These are phyloP conservation scores for Trialeurodes vaporariorum DNA, from an alignment of 1,140 invertebrate species.

Conservation along the genomic window DNA sequence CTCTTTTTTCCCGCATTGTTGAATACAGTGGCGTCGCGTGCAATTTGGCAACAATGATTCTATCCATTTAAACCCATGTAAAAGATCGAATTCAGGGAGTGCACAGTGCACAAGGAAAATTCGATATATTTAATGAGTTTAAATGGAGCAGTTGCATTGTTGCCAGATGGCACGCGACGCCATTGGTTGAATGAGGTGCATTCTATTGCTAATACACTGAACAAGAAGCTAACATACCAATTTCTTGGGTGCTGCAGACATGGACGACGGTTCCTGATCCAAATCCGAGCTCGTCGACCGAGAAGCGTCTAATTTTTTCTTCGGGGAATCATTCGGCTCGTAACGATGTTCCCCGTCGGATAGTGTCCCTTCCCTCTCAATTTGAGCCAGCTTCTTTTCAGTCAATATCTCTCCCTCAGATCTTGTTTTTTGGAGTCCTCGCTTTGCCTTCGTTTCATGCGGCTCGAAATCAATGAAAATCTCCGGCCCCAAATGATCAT, in stretches of 20 bases:
- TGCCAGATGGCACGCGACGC: too few relatives aligned
- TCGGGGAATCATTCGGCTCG: not conserved
- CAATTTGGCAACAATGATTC: too few relatives aligned
- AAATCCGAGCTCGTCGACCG: not conserved
- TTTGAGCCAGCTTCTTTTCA: slow-evolving; percentile 37
- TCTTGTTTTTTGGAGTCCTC: slow-evolving; percentile 56
- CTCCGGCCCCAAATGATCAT: slow-evolving; percentile 34
- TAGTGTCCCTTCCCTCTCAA: slow-evolving; percentile 21
- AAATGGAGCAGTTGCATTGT: too few relatives aligned
- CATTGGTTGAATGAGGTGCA: too few relatives aligned
- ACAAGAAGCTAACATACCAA: not conserved
- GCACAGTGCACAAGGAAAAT: too few relatives aligned
- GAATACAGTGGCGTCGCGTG: too few relatives aligned
- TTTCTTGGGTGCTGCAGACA: not conserved
- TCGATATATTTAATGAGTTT: too few relatives aligned
- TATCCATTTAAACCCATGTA: too few relatives aligned
- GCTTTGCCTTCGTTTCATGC: slow-evolving; percentile 26
- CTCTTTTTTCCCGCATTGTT: too few relatives aligned
- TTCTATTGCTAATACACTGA: too few relatives aligned
- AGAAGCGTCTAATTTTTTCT: not conserved
- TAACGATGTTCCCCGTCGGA: slow-evolving; percentile 20
- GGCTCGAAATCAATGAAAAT: slow-evolving; percentile 74
- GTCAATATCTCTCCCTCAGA: slow-evolving; percentile 67
- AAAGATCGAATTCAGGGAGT: too few relatives aligned
- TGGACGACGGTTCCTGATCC: not conserved